Base-by-base conservation (phyloP, 2,888 invertebrate genomes). In the Autographa pulchrina region DNA sequence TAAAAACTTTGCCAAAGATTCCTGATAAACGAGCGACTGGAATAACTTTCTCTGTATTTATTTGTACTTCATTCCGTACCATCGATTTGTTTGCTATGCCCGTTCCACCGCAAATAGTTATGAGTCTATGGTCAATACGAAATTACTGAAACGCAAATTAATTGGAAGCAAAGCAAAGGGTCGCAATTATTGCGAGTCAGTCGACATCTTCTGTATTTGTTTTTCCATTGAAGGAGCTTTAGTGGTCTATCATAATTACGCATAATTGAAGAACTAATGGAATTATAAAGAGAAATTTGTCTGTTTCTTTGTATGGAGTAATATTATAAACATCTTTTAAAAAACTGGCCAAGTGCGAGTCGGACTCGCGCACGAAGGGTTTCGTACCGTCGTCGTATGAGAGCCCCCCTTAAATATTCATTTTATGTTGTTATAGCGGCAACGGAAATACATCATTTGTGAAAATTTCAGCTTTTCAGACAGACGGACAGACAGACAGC, bases 1-100 rank as follows among this genome's bases (percentile, higher is more conserved):
- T 93, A 92, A 93, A 93, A 94, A 94, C 90, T 94, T 93, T 86
- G 65, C 83, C 89, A 88, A 92, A 94, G 94, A 93, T 93, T 91
- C 89, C 83, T 92, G 95, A 94, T 94, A 94, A 93, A 91, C 92
- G 91, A 87, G 85, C 86, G 88, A 90, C 85, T 88, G 85, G 90
- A 88, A 88, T 88, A 92, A 93, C 92, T 93, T 93, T 77, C 86
- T 89, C 85, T 90, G 90, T 93, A 91, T 92, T 92, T 94, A 92
- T 92, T 94, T 93, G 92, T 93, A 90, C 90, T 92, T 90, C 90
- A 91, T 93, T 92, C 90, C 89, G 89, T 89, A 88, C 68, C 65
- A 72, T 71, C 79, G 77, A 79, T 78, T 71, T 77, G 74, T 84
- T 81, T 85, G 80, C 73, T 58, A 64, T 70, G 56, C 67, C 61